Evolutionary conservation across 23 tunicate species (phyloP), one percentile per base, ranked within the genome.

Genomic region (Trididemnum miniatum): DNA sequence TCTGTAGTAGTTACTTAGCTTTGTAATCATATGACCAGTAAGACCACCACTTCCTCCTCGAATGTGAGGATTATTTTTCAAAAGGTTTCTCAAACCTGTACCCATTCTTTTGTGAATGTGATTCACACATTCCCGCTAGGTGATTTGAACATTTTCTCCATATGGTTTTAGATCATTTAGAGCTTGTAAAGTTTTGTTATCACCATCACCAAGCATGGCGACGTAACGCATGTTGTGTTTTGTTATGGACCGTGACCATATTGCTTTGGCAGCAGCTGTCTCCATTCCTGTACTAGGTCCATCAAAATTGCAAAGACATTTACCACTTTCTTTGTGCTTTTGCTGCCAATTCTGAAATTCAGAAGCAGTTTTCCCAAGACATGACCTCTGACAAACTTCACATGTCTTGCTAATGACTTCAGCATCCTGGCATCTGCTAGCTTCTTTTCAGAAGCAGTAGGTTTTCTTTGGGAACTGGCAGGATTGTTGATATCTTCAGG

Each of bases 71-170:
- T 24, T 15, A 2, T 31, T 51, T 28, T 77, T 54, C 24, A 77
- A 50, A 5, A 77, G 40, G 35, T 52, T 77, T 29, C 82, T 20
- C 67, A 77, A 57, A 20, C 82, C 82, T 25, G 82, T 57, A 31
- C 40, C 66, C 82, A 77, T 77, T 77, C n/a, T 52, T 77, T 77
- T 77, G 40, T 77, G 67, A 20, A 77, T 36, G 51, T 77, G 82
- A 29, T 77, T 77, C 35, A 77, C 82, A 77, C 82, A 77, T 31
- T 77, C 82, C 26, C 28, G 30, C 27, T 77, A 51, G 18, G 34
- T 29, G 20, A 77, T 54, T 52, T 12, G 18, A 2, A 33, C 54
- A 9, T 24, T 60, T 4, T 33, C 18, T 5, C 67, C 82, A 54
- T 74, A 77, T 7, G 28, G 31, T 54, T 52, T 7, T 39, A 77